These are phyloP conservation scores for Elgaria multicarinata DNA, from an alignment of 2,113 vertebrate genomes.

Conservation along the genomic window DNA sequence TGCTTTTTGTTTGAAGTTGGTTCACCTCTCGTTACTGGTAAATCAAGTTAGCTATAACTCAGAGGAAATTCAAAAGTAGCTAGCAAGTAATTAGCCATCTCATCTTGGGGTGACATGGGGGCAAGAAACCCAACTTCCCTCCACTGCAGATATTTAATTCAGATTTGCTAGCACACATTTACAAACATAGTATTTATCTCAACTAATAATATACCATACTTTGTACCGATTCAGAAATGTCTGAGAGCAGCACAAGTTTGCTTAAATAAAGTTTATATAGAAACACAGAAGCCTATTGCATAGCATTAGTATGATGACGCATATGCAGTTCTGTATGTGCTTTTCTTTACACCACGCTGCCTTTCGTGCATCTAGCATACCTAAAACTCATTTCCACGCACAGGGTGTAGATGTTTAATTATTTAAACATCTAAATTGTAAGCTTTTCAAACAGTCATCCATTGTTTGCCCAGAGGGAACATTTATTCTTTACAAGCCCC, in stretches of 20 bases:
- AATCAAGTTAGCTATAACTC: not conserved
- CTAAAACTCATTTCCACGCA: not conserved
- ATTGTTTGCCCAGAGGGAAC: not conserved
- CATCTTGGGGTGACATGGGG: not conserved
- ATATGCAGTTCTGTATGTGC: not conserved
- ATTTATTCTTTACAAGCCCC: not conserved
- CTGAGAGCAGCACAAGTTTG: not conserved
- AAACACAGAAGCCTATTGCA: not conserved
- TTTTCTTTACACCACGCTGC: not conserved
- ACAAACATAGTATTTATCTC: not conserved
- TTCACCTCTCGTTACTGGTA: not conserved
- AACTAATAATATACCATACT: not conserved
- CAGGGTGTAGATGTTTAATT: not conserved
- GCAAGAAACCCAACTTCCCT: too few relatives aligned
- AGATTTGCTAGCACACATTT: not conserved
- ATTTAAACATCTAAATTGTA: not conserved
- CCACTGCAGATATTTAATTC: not conserved
- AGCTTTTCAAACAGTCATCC: not conserved
- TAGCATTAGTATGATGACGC: not conserved
- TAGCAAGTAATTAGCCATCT: not conserved
- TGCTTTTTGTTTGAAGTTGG: not conserved
- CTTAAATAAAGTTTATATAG: not conserved
- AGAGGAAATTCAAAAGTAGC: not conserved
- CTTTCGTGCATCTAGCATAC: not conserved
- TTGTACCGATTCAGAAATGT: not conserved